Evolutionary conservation across 2,888 invertebrate species (phyloP).

Genomic region (Eupithecia tripunctaria): DNA sequence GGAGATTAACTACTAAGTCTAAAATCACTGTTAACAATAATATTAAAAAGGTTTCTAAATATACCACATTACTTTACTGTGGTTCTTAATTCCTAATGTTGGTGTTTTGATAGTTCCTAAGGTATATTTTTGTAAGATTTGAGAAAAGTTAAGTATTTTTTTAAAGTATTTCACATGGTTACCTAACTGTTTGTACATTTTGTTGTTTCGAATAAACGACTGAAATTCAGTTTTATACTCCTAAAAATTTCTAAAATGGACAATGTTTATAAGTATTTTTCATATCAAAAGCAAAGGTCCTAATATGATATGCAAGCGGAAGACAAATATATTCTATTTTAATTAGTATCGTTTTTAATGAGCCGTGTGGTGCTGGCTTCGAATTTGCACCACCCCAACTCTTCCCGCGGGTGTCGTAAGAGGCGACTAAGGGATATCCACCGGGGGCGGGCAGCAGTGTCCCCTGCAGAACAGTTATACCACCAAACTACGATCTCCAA

Average conservation of each 20-base stretch:
- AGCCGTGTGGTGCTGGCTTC: too few species aligned
- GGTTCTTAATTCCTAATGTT: conserved; percentile 27
- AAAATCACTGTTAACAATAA: conserved; percentile 32
- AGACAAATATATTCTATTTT: neutral
- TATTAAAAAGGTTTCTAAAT: conserved; percentile 24
- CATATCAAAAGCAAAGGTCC: conserved; percentile 6
- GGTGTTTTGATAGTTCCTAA: conserved; percentile 20
- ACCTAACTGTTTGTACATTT: neutral
- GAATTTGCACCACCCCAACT: too few species aligned
- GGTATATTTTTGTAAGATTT: neutral
- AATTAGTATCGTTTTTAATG: neutral
- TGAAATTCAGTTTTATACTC: neutral
- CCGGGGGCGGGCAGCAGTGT: too few species aligned
- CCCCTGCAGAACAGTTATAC: too few species aligned
- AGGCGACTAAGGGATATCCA: too few species aligned
- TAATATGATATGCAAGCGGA: conserved; percentile 17
- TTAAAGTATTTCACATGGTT: neutral
- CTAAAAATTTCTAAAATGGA: conserved; percentile 4
- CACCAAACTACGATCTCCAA: too few species aligned
- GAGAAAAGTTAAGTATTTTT: neutral
- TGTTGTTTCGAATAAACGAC: neutral
- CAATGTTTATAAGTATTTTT: neutral
- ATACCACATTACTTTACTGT: conserved; percentile 13
- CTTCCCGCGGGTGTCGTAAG: too few species aligned
- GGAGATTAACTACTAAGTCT: conserved; percentile 20